These are phyloP conservation scores for Chymomyza fuscimana DNA, from an alignment of 2,888 invertebrate genomes.

Conservation along the genomic window DNA sequence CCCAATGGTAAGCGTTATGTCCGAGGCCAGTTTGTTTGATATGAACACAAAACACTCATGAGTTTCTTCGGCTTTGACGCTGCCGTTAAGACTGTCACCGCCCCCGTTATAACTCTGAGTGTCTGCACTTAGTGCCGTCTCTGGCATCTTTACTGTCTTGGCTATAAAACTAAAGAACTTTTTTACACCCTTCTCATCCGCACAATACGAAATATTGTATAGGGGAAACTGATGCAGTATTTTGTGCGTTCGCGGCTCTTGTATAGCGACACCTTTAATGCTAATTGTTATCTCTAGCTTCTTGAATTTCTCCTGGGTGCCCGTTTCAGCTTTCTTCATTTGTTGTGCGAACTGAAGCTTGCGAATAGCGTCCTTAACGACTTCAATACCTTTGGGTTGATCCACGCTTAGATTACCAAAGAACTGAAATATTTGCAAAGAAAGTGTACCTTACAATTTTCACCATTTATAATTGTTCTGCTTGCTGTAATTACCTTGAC, in stretches of 20 bases:
- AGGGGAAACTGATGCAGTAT: conserved; percentile 97
- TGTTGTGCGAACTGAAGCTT: conserved; percentile 97
- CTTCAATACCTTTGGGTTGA: conserved; percentile 98
- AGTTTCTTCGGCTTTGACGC: conserved; percentile 82
- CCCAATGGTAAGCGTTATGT: conserved; percentile 98
- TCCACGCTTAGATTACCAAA: conserved; percentile 97
- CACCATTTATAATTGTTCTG: background rate
- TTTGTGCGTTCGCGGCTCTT: conserved; percentile 87
- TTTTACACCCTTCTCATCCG: conserved; percentile 98
- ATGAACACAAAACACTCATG: conserved; percentile 99
- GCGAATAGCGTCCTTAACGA: conserved; percentile 97
- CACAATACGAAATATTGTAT: conserved; percentile 98
- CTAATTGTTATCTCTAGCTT: conserved; percentile 98
- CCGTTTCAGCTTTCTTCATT: conserved; percentile 93
- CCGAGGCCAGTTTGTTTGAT: conserved; percentile 97
- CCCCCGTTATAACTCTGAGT: conserved; percentile 36
- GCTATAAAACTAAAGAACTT: conserved; percentile 88
- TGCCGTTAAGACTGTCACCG: conserved; percentile 41
- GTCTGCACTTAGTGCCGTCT: conserved; percentile 41
- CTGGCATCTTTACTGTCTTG: conserved; percentile 68
- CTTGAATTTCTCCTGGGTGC: conserved; percentile 88
- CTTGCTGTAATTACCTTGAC: conserved; percentile 88
- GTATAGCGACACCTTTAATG: conserved; percentile 96
- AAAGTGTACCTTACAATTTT: background rate
- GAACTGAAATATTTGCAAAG: conserved; percentile 83